Base-by-base conservation (phyloP, 2,888 invertebrate genomes). In the Catocala fraxini region DNA sequence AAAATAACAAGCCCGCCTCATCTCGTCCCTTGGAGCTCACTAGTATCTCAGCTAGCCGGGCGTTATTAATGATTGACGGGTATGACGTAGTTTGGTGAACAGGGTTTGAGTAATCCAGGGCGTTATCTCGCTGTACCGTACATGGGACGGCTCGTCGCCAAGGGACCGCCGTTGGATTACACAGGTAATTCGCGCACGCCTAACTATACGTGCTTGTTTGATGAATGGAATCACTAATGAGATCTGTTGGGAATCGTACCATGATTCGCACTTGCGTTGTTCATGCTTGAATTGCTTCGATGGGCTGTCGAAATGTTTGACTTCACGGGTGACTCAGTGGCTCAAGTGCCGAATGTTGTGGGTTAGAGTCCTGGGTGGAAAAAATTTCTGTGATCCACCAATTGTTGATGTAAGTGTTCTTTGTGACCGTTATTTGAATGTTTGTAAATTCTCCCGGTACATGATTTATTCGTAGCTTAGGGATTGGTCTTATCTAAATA, bases 51-150 rank as follows among this genome's bases (percentile, higher is more conserved):
- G 52, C 49, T 42, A 51, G 52, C 60, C 59, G 51, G 25, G 63
- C 58, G 63, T 73, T 73, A 77, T 79, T 79, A 77, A 73, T 71
- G 78, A 79, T 79, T 79, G 75, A 75, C 65, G 67, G 51, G 68
- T 75, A 72, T 70, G 71, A 70, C 61, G 74, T 57, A 59, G 64
- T 49, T 54, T 65, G 51, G 49, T 55, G 63, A 66, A 69, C 76
- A 69, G 63, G 76, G 76, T 66, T 71, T 47, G 55, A 34, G 70
- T 79, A 73, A 80, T 77, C 71, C 73, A 63, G 46, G 57, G 65
- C 56, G 70, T 75, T 76, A 80, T 77, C 71, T 51, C 59, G 51
- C 60, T 53, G 63, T 63, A 46, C 63, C 63, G 68, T 70, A 65
- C 65, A 51, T 47, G 46, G 42, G 42, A 42, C 51, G 41, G 46